Conservation (phyloP, 1,140 invertebrate species). For the Lucilia sericata region DNA sequence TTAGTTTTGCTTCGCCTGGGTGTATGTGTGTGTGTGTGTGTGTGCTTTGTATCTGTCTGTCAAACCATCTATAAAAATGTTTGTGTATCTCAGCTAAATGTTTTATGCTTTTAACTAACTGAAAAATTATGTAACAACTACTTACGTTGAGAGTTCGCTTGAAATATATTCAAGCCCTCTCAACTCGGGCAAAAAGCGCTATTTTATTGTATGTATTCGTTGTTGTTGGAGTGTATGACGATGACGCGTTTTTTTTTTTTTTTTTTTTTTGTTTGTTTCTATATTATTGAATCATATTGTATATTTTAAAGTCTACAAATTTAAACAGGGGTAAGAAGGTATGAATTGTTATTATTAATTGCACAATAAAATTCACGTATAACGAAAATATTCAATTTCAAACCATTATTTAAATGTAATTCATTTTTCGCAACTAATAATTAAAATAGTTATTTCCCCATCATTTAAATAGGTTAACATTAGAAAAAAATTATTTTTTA, state of each 20-base stretch:
- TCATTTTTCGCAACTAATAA: no score
- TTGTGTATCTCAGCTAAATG: background rate
- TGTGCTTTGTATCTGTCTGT: background rate
- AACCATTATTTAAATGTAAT: no score
- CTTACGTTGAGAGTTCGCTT: background rate
- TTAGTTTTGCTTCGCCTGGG: background rate
- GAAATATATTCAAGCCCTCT: background rate
- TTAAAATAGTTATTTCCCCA: no score
- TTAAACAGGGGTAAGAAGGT: background rate
- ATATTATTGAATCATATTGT: background rate
- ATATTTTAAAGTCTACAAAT: background rate
- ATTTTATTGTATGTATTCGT: background rate
- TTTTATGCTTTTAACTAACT: constrained; percentile 9
- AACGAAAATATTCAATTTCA: no score
- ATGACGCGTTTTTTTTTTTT: constrained; percentile 5
- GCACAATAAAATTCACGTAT: no score
- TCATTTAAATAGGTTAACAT: no score
- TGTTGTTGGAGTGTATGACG: no score
- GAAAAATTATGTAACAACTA: constrained; percentile 10
- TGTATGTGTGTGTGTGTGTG: background rate
- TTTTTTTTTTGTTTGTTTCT: background rate
- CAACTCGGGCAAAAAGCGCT: background rate
- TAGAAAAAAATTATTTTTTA: no score
- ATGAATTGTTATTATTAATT: no score
- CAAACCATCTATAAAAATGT: background rate